phyloP scores from a whole-genome alignment of 2,797 vertebrate species.

The Micropoecilia bifurca region DNA sequence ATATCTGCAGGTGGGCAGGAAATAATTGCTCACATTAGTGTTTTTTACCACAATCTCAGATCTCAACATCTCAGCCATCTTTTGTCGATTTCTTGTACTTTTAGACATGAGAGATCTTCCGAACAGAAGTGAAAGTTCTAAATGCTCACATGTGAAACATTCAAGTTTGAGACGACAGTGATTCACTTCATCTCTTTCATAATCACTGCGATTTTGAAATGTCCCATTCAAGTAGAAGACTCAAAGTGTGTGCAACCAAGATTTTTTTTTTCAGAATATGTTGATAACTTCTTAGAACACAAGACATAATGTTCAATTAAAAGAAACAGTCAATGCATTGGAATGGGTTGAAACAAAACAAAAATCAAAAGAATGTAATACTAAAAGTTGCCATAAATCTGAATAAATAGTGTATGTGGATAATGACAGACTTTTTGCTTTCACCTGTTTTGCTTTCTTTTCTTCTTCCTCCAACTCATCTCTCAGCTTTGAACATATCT shows the following conservation, averaged over 20 bases:
- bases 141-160: neutral
- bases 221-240: neutral
- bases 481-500: conserved; percentile 59
- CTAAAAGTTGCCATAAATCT: neutral
- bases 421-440: neutral
- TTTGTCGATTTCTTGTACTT: neutral
- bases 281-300: neutral
- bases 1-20: conserved; percentile 52
- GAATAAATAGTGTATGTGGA: neutral
- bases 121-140: neutral
- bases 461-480: conserved; percentile 72
- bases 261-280: neutral
- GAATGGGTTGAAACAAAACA: neutral
- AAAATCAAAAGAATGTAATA: neutral
- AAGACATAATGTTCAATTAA: neutral
- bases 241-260: neutral
- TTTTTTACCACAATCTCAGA: neutral
- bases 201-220: neutral
- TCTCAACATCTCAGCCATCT: neutral
- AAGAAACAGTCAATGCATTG: neutral
- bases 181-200: neutral
- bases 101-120: neutral
- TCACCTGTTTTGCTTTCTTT: conserved; percentile 74
- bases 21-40: neutral
- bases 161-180: conserved; percentile 1